Conservation (phyloP, 2,113 vertebrate species). For the Chaetorhynchus papuensis region DNA sequence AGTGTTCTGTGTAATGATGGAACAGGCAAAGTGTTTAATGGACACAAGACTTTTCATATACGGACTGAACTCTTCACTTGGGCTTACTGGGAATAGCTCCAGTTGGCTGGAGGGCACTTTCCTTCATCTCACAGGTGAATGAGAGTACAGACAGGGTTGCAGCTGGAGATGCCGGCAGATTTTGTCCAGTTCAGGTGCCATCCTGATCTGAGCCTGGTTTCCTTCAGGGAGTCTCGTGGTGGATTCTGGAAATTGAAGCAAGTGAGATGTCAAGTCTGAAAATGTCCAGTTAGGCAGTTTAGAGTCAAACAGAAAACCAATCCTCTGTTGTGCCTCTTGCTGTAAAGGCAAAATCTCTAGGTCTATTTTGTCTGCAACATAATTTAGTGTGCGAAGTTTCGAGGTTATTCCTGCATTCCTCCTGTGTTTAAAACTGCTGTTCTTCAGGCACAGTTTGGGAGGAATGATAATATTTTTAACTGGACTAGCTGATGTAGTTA, state of each 20-base stretch:
- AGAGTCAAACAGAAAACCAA: not conserved
- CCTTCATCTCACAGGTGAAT: not conserved
- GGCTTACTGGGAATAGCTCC: not conserved
- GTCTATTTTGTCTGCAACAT: not conserved
- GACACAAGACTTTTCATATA: not conserved
- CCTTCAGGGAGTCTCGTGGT: rapidly evolving
- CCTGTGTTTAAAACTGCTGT: not conserved
- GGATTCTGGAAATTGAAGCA: not conserved
- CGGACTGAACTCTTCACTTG: rapidly evolving
- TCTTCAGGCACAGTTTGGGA: not conserved
- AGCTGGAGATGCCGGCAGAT: rapidly evolving
- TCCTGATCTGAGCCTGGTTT: not conserved
- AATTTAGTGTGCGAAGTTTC: not conserved
- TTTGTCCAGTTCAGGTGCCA: not conserved
- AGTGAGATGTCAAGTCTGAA: not conserved
- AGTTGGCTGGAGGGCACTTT: not conserved
- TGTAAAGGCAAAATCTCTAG: not conserved
- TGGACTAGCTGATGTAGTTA: not conserved
- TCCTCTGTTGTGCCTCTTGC: not conserved
- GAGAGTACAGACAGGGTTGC: not conserved
- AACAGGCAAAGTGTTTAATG: not conserved
- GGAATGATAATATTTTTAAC: not conserved
- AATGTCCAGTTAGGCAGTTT: not conserved
- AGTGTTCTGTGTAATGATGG: not conserved
- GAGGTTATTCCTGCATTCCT: not conserved